These are phyloP conservation scores for Perizoma affinitatum DNA, from an alignment of 2,888 invertebrate genomes.

Conservation along the genomic window DNA sequence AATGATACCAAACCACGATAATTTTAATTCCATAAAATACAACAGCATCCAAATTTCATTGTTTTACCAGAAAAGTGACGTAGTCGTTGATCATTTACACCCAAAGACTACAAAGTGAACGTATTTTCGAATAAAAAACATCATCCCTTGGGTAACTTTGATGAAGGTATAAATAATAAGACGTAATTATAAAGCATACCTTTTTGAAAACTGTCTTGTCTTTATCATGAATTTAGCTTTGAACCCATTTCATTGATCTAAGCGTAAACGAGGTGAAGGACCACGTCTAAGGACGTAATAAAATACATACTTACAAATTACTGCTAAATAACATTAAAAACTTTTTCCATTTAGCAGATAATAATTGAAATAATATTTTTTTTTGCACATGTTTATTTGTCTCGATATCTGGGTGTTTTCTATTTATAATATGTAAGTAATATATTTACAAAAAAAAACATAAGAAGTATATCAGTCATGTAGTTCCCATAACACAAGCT, in stretches of 20 bases:
- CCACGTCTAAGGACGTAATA: background rate
- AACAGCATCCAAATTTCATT: too few species aligned
- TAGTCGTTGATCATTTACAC: too few species aligned
- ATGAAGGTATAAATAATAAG: constrained; percentile 1
- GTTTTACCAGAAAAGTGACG: too few species aligned
- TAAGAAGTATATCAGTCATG: too few species aligned
- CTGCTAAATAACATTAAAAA: background rate
- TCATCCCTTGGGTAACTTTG: background rate
- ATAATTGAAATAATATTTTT: background rate
- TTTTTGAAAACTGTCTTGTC: background rate
- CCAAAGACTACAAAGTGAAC: too few species aligned
- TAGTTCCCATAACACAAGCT: too few species aligned
- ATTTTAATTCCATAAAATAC: too few species aligned
- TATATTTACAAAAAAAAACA: too few species aligned
- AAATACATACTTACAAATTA: background rate
- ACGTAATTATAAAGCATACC: background rate
- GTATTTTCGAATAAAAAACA: too few species aligned
- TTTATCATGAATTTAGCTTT: background rate
- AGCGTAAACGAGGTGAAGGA: background rate
- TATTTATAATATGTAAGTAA: too few species aligned
- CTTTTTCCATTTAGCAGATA: background rate
- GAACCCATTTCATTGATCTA: background rate
- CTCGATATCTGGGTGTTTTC: too few species aligned
- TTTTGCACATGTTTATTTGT: background rate
- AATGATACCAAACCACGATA: too few species aligned